Conservation (phyloP, 2,113 vertebrate genomes). For the Callorhinus ursinus region DNA sequence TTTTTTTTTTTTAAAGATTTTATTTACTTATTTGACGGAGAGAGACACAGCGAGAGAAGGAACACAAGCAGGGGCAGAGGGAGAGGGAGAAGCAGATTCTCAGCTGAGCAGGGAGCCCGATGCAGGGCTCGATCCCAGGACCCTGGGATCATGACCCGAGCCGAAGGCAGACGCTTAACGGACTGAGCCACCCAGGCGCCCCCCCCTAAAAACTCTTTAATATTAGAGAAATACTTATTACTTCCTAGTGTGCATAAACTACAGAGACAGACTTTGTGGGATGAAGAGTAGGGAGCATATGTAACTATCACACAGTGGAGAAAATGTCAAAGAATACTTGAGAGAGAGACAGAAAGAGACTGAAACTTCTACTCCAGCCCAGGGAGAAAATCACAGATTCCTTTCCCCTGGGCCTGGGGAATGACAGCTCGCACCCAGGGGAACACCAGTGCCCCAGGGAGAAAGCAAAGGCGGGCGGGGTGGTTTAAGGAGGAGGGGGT, state of each 20-base stretch:
- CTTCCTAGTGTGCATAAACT: background rate
- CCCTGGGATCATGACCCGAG: too few species aligned
- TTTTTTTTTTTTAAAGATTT: background rate
- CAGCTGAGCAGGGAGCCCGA: too few species aligned
- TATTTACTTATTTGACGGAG: too few species aligned
- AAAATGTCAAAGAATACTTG: background rate
- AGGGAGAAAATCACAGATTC: background rate
- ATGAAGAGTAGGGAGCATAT: background rate
- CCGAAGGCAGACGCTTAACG: too few species aligned
- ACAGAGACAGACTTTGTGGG: background rate
- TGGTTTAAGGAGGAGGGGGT: accelerated
- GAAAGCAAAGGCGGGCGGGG: background rate
- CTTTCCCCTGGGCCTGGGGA: background rate
- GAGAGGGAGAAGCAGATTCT: too few species aligned
- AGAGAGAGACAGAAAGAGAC: background rate
- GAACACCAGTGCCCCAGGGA: background rate
- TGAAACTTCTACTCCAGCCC: background rate
- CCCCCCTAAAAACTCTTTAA: background rate
- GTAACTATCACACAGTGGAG: background rate
- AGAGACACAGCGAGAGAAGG: too few species aligned
- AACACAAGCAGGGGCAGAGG: too few species aligned
- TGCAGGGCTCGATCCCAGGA: too few species aligned
- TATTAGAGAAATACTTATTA: background rate
- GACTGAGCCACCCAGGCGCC: too few species aligned
- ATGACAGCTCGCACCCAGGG: background rate